Evolutionary conservation across 2,888 invertebrate species (phyloP).

Genomic region (Drosophila planitibia): DNA sequence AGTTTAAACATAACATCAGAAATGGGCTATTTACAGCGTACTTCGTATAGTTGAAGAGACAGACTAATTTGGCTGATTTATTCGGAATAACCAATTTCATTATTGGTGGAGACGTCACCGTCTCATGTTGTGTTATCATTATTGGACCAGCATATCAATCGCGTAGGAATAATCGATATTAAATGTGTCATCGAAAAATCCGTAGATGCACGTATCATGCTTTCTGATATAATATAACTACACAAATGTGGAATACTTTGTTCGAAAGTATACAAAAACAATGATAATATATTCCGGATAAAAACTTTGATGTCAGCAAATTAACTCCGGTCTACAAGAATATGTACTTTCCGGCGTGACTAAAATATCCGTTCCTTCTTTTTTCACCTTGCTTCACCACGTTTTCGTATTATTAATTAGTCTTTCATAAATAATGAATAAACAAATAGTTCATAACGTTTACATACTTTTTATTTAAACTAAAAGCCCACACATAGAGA

Average conservation of each 20-base stretch:
- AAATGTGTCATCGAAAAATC: neutral
- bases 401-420: neutral
- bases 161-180: neutral
- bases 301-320: neutral
- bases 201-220: too few relatives aligned
- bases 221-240: neutral
- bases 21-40: neutral
- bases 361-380: neutral
- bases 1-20: neutral
- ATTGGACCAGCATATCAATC: neutral
- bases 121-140: neutral
- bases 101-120: neutral
- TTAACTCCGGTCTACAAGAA: neutral
- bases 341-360: neutral
- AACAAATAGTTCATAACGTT: neutral
- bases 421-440: neutral
- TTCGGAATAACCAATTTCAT: neutral
- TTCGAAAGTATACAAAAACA: neutral
- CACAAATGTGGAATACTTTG: neutral
- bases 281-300: neutral
- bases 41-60: neutral
- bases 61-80: conserved; percentile 1
- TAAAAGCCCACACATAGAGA: conserved; percentile 5
- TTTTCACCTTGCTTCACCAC: neutral
- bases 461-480: neutral